These are phyloP conservation scores for Pachyrhynchus sulphureomaculatus DNA, from an alignment of 1,140 invertebrate genomes.

Conservation along the genomic window DNA sequence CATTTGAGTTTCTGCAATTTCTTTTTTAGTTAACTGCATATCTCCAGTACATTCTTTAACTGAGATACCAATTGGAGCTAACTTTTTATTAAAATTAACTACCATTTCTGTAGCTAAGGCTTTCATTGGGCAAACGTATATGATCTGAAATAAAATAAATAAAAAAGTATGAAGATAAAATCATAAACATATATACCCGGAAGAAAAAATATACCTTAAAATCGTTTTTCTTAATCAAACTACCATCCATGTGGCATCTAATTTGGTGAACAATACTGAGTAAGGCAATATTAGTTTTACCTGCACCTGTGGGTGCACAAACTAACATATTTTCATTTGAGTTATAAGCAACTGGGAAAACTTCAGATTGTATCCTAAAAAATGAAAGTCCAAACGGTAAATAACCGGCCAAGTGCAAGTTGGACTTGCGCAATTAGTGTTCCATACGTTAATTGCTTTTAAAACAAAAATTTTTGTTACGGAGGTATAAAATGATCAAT, in stretches of 20 bases:
- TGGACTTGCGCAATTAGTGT: too few species aligned
- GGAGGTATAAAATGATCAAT: too few species aligned
- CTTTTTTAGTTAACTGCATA: conserved; percentile 94
- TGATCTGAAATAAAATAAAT: conserved; percentile 65
- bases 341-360: conserved; percentile 93
- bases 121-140: conserved; percentile 99
- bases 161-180: too few species aligned
- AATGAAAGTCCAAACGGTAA: too few species aligned
- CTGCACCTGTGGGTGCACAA: conserved; percentile 94
- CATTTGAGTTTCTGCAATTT: conserved; percentile 96
- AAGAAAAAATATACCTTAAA: too few species aligned
- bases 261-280: conserved; percentile 89
- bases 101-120: conserved; percentile 98
- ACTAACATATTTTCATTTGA: conserved; percentile 97
- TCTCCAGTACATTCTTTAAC: conserved; percentile 97
- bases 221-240: conserved; percentile 82
- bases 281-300: conserved; percentile 98
- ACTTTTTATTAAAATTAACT: conserved; percentile 83
- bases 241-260: conserved; percentile 77
- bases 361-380: conserved; percentile 84
- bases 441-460: too few species aligned
- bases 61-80: conserved; percentile 72
- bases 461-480: too few species aligned
- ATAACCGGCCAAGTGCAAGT: too few species aligned
- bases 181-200: too few species aligned